Base-by-base conservation (phyloP, 2,113 vertebrate genomes). In the Catharus minimus region DNA sequence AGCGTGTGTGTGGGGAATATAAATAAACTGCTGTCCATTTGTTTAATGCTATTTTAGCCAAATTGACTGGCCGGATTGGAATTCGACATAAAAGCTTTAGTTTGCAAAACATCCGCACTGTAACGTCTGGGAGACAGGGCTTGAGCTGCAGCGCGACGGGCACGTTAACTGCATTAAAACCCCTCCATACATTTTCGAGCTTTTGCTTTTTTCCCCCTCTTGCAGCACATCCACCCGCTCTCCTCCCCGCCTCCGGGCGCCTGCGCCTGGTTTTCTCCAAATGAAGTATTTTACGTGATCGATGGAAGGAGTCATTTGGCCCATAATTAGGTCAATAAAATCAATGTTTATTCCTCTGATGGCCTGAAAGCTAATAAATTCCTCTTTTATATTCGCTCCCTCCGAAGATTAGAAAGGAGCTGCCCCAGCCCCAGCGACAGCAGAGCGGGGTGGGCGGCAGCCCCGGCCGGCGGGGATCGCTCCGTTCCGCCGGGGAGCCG, bases 301-400 rank as follows among this genome's bases (percentile, higher is more conserved):
- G 80, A 97, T 96, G 94, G 88, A 91, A 95, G 92, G 94, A 96
- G 97, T 94, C 88, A 95, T 95, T 92, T 73, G 95, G 95, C 93
- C 96, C 94, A 93, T 95, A 55, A 76, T 85, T 96, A 97, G 97
- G 96, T 98, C 97, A 97, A 83, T 93, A 85, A 95, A 96, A 97
- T 97, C 96, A 93, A 97, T 96, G 94, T 85, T 82, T 94, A 96
- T 96, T 93, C 91, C 90, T 89, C 77, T 73, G 84, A 92, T 90
- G 71, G 78, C 71, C 91, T 96, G 86, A 90, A 96, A 96, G 95
- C 94, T 92, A 93, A 93, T 96, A 96, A 93, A 95, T 95, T 88
- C 78, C 92, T 83, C 78, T 77, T 95, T 93, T 95, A 93, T 94
- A 96, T 96, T 95, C 88, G 62, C 88, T 96, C 92, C 86, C 92